Evolutionary conservation across 2,113 vertebrate species (phyloP).

Genomic region (Ceyx melanurus): DNA sequence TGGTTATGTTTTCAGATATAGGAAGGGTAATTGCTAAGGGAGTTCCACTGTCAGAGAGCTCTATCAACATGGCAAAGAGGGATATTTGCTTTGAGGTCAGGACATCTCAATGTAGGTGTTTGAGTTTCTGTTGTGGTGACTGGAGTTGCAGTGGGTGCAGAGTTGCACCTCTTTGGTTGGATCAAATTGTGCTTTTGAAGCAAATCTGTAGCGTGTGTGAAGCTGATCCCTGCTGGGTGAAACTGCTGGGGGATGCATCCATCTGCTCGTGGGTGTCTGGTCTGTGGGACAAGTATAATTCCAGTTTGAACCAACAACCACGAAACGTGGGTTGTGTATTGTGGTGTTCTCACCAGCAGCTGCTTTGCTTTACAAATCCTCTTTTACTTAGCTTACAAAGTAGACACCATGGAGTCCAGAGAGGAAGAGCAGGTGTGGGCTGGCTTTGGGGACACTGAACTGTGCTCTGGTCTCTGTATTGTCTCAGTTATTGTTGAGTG

Average conservation of each 20-base stretch:
- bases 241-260: background rate
- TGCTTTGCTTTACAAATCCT: background rate
- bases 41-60: background rate
- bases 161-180: background rate
- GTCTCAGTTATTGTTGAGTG: background rate
- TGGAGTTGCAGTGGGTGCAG: background rate
- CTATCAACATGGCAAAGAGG: background rate
- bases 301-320: background rate
- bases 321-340: accelerated
- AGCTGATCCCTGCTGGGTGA: background rate
- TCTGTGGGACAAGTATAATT: background rate
- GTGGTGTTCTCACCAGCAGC: background rate
- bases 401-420: background rate
- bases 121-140: background rate
- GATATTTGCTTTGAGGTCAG: background rate
- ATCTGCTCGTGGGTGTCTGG: background rate
- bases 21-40: background rate
- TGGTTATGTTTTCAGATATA: background rate
- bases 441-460: background rate
- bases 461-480: accelerated
- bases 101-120: background rate
- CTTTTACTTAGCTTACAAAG: accelerated
- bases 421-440: background rate
- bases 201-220: background rate
- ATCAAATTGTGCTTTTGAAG: background rate